Base-by-base conservation (phyloP, 2,797 vertebrate species). In the Esox masquinongy region DNA sequence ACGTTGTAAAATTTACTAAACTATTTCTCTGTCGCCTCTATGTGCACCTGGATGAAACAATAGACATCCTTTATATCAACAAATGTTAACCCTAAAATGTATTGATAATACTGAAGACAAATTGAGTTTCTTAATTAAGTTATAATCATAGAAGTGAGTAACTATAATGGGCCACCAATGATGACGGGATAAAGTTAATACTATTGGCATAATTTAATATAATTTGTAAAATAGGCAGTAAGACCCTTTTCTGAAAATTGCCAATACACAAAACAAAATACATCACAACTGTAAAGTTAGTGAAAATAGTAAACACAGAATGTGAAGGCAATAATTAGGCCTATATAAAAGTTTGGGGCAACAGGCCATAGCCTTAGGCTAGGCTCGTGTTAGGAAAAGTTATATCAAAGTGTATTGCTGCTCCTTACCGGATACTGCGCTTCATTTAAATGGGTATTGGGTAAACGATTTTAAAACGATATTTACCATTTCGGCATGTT, bases 401-500 rank as follows among this genome's bases (percentile, higher is more conserved):
- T 74, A 51, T 39, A 61, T 67, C 22, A 12, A 43, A 68, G 50
- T 68, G 47, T 34, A 19, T 47, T 50, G 49, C 15, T 26, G n/a
- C 17, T 59, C 59, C 34, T 43, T 64, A 43, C 29, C 31, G n/a
- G 50, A 43, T 36, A 8, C 26, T 26, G 34, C 49, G 51, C 29
- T 70, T 69, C n/a, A 56, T 34, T 8, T 53, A 71, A 77, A 31
- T 5, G 36, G 36, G 12, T 14, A 47, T 11, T 19, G 66, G 17
- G 50, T 49, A 61, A 64, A 15, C 61, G 69, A 79, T 71, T 39
- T 80, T 36, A 76, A 79, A 73, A 39, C 80, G 47, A 91, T 91
- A 94, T 91, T 94, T 92, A 94, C 94, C 94, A 94, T 94, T 88
- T 91, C 89, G 92, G 93, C 93, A 94, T 94, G 91, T 90, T 92